Base-by-base conservation (phyloP, 2,888 invertebrate genomes). In the Andrena bicolor region DNA sequence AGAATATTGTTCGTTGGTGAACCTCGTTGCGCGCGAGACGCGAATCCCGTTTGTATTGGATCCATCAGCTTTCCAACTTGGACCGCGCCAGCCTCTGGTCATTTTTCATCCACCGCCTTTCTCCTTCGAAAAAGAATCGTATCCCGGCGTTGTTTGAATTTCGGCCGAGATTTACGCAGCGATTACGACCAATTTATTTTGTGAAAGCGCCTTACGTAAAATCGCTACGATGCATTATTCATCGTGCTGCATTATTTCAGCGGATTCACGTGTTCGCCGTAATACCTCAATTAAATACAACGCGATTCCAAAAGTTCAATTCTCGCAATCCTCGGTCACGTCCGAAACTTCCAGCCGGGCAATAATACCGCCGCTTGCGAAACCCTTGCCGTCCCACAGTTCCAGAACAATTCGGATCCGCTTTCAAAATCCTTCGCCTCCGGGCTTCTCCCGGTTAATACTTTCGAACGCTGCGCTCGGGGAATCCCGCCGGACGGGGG, bases 141-240 rank as follows among this genome's bases (percentile, higher is more conserved):
- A 16, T n/a, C 23, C 56, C 48, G 53, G 26, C 26, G 30, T 20
- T 41, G 58, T 51, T 30, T 49, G 51, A 77, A 80, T 80, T 80
- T 78, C 65, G 79, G 66, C 49, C 13, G 16, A 70, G 65, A 82
- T 71, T 63, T 69, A 80, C 73, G 56, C 64, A 16, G 56, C 20
- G 75, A 81, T 81, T 81, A 66, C 65, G 60, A 41, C 41, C 80
- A 65, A 80, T 81, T 81, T 77, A 77, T 81, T 80, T 81, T 28
- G 81, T 80, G 81, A 81, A 81, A 81, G 81, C 56, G 35, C 35
- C 78, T 81, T 81, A 80, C 81, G 81, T 80, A 81, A 81, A 80
- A 65, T 74, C 81, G 30, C 23, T 10, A 13, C 68, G 68, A 80
- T 81, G 70, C 74, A 80, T 81, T 80, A 81, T 81, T 81, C 81